Evolutionary conservation across 2,888 invertebrate genomes (phyloP).

Genomic region (Ypsolopha sequella): DNA sequence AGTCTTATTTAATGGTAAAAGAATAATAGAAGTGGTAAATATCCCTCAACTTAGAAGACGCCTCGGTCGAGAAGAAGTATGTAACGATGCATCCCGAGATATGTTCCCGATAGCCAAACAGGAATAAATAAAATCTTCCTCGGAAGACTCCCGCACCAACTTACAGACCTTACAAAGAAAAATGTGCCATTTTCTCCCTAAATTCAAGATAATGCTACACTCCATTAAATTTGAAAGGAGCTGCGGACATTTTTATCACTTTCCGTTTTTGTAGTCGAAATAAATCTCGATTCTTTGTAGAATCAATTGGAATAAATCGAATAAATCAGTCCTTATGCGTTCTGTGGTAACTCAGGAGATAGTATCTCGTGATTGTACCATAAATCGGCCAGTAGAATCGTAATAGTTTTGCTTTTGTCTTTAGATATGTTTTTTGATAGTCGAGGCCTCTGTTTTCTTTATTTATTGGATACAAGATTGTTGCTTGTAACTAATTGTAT

Average conservation of each 20-base stretch:
- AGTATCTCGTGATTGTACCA: constrained; percentile 1
- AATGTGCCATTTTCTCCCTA: neutral
- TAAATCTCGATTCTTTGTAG: constrained; percentile 1
- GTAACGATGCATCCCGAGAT: neutral
- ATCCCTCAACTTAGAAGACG: neutral
- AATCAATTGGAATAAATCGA: constrained; percentile 5
- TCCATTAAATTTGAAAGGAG: neutral
- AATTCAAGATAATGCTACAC: neutral
- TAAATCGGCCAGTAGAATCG: constrained; percentile 9
- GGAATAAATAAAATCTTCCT: neutral
- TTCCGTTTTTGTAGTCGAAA: neutral
- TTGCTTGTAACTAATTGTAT: too few relatives aligned
- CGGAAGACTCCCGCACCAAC: neutral
- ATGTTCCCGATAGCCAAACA: neutral
- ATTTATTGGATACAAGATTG: too few relatives aligned
- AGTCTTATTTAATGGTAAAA: neutral
- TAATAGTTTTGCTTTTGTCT: neutral
- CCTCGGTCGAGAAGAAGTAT: neutral
- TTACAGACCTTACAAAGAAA: neutral
- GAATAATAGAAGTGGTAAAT: neutral
- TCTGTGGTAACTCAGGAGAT: constrained; percentile 3
- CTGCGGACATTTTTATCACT: neutral
- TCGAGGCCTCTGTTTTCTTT: too few relatives aligned
- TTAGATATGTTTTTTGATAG: too few relatives aligned
- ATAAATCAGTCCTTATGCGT: constrained; percentile 6